A percentile compares a stretch with the other conserved stretches of the same genome.
These are phyloP conservation scores for Xiphorhynchus elegans DNA, from an alignment of 2,113 vertebrate genomes.

Conservation along the genomic window DNA sequence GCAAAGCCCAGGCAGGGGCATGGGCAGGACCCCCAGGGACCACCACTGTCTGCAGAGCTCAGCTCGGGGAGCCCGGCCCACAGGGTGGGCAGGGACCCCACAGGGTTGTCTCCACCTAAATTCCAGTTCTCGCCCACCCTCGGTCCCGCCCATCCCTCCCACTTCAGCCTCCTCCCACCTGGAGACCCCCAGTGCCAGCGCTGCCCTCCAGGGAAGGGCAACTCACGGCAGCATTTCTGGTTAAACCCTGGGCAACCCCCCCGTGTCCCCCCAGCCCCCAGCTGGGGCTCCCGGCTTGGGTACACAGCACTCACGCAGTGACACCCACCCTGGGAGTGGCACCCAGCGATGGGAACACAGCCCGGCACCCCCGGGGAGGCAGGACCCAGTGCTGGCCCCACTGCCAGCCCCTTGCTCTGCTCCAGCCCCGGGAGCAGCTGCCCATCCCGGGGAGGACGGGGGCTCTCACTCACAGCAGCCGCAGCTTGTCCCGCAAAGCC, in stretches of 20 bases:
- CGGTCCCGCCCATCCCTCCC: neutral
- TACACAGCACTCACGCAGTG: neutral
- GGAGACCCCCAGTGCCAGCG: neutral
- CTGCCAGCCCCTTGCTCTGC: neutral
- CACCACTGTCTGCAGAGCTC: accelerated
- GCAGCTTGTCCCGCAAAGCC: conserved; percentile 43
- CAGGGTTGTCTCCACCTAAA: no score
- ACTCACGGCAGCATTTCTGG: no score
- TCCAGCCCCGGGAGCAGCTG: accelerated
- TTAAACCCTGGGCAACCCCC: accelerated
- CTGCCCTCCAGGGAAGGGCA: neutral
- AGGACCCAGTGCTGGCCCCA: accelerated
- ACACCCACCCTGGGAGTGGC: neutral
- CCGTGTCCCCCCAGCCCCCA: neutral
- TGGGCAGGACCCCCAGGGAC: neutral
- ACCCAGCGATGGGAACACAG: accelerated
- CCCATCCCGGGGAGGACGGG: accelerated
- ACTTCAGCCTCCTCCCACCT: neutral
- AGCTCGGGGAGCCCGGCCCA: accelerated
- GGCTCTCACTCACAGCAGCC: conserved; percentile 33
- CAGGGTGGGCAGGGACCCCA: accelerated
- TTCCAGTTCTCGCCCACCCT: accelerated
- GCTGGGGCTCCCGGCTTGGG: neutral
- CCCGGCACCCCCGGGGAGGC: accelerated
- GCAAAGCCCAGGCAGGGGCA: neutral